These are phyloP conservation scores for Parochlus steinenii DNA, from an alignment of 2,888 invertebrate species.

Conservation along the genomic window DNA sequence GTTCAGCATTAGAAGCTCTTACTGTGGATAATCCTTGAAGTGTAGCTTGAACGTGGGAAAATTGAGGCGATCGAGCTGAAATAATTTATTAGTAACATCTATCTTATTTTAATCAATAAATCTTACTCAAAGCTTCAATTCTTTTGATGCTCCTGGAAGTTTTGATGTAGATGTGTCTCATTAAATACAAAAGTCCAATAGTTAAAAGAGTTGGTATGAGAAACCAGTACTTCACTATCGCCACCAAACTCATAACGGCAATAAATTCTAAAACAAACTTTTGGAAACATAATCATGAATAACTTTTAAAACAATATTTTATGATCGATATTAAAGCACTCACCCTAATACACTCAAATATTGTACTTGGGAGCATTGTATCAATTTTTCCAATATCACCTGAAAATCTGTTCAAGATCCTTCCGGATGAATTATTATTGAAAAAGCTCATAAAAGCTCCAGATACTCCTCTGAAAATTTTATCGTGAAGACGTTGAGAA, in stretches of 20 bases:
- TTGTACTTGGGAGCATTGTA: slow-evolving; percentile 39
- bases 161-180: slow-evolving; percentile 37
- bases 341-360: slow-evolving; percentile 42
- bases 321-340: too few relatives aligned
- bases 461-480: slow-evolving; percentile 59
- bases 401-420: slow-evolving; percentile 57
- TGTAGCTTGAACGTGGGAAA: slow-evolving; percentile 55
- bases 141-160: slow-evolving; percentile 38
- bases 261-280: slow-evolving; percentile 27
- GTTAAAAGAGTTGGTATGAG: slow-evolving; percentile 42
- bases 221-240: slow-evolving; percentile 43
- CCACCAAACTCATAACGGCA: slow-evolving; percentile 45
- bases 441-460: slow-evolving; percentile 60
- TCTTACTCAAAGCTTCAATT: slow-evolving; percentile 28
- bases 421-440: slow-evolving; percentile 53
- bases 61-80: too few relatives aligned
- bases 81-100: too few relatives aligned
- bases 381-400: slow-evolving; percentile 55
- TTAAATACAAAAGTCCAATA: slow-evolving; percentile 36
- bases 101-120: too few relatives aligned
- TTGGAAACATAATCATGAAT: too few relatives aligned
- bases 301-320: too few relatives aligned
- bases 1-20: slow-evolving; percentile 49
- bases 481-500: slow-evolving; percentile 57
- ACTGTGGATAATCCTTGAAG: slow-evolving; percentile 63